Evolutionary conservation across 2,113 vertebrate genomes (phyloP), one percentile per base, ranked within the genome.

Genomic region (Excalfactoria chinensis): DNA sequence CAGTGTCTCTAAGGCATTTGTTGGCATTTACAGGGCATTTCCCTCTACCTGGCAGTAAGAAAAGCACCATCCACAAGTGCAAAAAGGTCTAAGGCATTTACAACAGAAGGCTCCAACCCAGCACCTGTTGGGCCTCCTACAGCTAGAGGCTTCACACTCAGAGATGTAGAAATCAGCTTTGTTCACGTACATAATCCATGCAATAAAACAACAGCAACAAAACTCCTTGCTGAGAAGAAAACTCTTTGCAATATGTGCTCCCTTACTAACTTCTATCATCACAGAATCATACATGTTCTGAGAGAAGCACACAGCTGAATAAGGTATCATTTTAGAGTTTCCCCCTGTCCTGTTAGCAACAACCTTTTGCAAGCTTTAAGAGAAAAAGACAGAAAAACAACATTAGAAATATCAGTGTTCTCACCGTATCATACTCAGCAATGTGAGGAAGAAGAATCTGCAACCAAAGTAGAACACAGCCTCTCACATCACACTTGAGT

Each of bases 361-460:
- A 67, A 83, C 20, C 15, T 90, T 77, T 35, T 60, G 4, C 75
- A 93, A 6, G 28, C 79, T 79, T 69, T 83, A 46, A 49, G 89
- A 26, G 7, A 7, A 84, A 75, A 37, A 69, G 11, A 9, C 63
- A 40, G 51, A 18, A 72, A 62, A 55, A 26, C 23, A 82, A 22
- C 32, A 40, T 9, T 14, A 77, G 59, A 22, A 64, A 60, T 3
- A 13, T 0, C 1, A 66, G 37, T 16, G 11, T 5, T 70, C 46
- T 80, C 40, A 67, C 75, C 22, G 12, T 2, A 3, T 11, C 59
- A 10, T 1, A 16, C 62, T 49, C 12, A 12, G 26, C 17, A 86
- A 40, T 3, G 0, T 48, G 51, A 26, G 7, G 35, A 75, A 8
- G 2, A 2, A 34, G 19, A 34, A 25, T 41, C 37, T 28, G 13